These are phyloP conservation scores for Gymnogyps californianus DNA, from an alignment of 2,113 vertebrate species.

Conservation along the genomic window DNA sequence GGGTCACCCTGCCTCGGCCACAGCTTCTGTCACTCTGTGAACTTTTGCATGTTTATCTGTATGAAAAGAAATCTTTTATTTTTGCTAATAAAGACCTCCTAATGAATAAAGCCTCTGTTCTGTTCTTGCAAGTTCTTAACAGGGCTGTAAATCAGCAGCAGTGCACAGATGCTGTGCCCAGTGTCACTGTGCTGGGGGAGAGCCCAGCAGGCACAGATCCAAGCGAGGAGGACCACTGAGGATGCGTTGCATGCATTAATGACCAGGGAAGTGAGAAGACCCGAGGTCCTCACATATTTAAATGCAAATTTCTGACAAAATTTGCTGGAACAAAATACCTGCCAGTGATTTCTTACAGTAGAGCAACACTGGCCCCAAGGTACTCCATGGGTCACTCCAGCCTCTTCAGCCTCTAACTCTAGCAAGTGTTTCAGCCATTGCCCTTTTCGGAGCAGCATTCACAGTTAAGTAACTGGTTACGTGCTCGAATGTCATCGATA, in stretches of 20 bases:
- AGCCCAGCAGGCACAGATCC: background rate
- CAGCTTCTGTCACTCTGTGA: background rate
- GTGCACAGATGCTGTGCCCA: accelerated
- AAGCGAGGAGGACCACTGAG: accelerated
- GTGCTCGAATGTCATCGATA: accelerated
- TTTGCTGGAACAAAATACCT: background rate
- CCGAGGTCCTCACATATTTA: background rate
- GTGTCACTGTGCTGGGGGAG: background rate
- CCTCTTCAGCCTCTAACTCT: background rate
- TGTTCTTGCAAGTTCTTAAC: background rate
- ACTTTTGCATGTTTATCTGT: background rate
- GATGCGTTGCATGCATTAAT: accelerated
- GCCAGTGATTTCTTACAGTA: accelerated
- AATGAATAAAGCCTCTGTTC: background rate
- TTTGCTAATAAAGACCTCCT: constrained; percentile 33
- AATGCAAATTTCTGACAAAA: background rate
- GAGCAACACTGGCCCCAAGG: background rate
- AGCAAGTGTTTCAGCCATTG: background rate
- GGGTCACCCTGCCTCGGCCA: background rate
- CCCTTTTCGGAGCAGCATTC: background rate
- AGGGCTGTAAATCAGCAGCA: background rate
- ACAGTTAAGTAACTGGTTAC: background rate
- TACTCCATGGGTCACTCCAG: background rate
- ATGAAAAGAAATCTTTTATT: background rate
- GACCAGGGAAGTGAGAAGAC: background rate